Percentiles rank a stretch among this genome's conserved stretches.
phyloP scores from a whole-genome alignment of 2,888 invertebrate species.

The Caprella mutica region DNA sequence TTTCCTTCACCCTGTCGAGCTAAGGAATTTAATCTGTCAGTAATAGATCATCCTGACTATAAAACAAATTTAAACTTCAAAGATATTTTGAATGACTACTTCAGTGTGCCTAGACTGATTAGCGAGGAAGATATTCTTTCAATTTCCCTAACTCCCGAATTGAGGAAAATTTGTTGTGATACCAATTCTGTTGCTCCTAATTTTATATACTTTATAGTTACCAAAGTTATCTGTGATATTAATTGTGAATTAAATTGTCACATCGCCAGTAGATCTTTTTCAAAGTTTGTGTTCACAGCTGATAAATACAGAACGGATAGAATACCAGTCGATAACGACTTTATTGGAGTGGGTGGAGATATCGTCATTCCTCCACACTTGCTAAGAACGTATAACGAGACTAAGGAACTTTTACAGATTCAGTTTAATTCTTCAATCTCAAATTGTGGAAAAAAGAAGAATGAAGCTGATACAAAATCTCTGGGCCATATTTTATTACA shows the following conservation, averaged over 20 bases:
- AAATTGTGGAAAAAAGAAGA: not conserved
- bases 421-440: not conserved
- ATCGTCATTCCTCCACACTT: not conserved
- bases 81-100: constrained; percentile 14
- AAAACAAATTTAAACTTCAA: constrained; percentile 15
- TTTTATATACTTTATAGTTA: not conserved
- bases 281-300: too few species aligned
- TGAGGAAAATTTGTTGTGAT: not conserved
- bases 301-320: too few species aligned
- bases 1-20: constrained; percentile 10
- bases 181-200: not conserved
- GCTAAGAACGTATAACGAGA: not conserved
- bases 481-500: constrained; percentile 9
- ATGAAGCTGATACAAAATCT: not conserved
- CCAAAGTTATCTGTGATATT: not conserved
- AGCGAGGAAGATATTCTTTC: constrained; percentile 9
- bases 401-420: not conserved
- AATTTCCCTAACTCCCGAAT: constrained; percentile 8
- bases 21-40: constrained; percentile 14
- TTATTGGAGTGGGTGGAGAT: not conserved
- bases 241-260: too few species aligned
- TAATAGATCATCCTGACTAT: constrained; percentile 15
- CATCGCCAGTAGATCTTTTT: too few species aligned
- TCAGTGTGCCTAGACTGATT: constrained; percentile 18
- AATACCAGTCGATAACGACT: not conserved